phyloP scores from a whole-genome alignment of 2,797 vertebrate species.

The Antrozous pallidus region DNA sequence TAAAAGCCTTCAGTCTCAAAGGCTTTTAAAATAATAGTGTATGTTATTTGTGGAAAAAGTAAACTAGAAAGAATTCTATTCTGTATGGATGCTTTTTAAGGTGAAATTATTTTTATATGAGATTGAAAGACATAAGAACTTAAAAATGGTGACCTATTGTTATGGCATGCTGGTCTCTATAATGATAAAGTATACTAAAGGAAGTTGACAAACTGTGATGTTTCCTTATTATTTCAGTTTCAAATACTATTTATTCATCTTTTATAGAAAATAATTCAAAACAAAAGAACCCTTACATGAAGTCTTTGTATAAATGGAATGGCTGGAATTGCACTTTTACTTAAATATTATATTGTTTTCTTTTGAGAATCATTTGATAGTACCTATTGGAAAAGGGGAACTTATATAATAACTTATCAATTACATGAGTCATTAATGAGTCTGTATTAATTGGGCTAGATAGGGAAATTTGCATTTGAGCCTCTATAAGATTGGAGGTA shows the following conservation, averaged over 20 bases:
- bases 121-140: constrained; percentile 6
- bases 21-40: not conserved
- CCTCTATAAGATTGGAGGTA: not conserved
- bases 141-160: constrained; percentile 12
- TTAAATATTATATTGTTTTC: not conserved
- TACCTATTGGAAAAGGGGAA: not conserved
- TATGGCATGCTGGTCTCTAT: constrained; percentile 14
- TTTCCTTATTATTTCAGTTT: constrained; percentile 47
- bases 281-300: not conserved
- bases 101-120: constrained; percentile 44
- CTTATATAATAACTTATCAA: constrained; percentile 1
- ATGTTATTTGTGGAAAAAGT: constrained; percentile 22
- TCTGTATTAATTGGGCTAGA: not conserved
- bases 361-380: constrained; percentile 17
- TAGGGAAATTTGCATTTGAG: constrained; percentile 33
- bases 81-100: not conserved
- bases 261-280: not conserved
- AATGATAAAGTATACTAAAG: not conserved
- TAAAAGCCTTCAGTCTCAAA: not conserved
- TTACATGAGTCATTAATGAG: not conserved
- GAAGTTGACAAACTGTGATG: not conserved
- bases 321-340: constrained; percentile 25
- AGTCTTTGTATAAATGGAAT: not conserved
- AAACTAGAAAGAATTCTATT: constrained; percentile 37
- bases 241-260: constrained; percentile 17